phyloP scores from a whole-genome alignment of 1,140 invertebrate species.

The Prorops nasuta region DNA sequence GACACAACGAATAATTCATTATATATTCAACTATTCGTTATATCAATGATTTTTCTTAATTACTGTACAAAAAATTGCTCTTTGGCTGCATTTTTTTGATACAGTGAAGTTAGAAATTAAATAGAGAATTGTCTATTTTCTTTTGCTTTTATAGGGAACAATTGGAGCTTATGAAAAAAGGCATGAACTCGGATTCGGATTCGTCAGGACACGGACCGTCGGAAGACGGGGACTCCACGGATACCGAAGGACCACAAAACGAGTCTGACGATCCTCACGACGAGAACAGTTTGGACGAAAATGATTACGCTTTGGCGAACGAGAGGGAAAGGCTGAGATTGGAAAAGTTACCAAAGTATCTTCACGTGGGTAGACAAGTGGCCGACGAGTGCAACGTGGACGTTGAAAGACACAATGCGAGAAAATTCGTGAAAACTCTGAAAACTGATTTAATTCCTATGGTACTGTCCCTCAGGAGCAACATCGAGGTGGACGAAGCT shows the following conservation, averaged over 20 bases:
- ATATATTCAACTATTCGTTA: no score
- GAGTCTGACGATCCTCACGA: constrained; percentile 59
- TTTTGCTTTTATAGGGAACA: constrained; percentile 44
- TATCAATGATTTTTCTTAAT: no score
- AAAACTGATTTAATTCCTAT: constrained; percentile 70
- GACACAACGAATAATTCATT: background rate
- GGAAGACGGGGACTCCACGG: constrained; percentile 49
- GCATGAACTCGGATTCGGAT: constrained; percentile 59
- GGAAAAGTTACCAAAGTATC: constrained; percentile 66
- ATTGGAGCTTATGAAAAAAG: constrained; percentile 58
- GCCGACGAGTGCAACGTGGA: constrained; percentile 71
- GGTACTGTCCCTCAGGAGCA: constrained; percentile 68
- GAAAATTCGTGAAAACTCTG: constrained; percentile 73
- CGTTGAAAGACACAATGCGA: constrained; percentile 75
- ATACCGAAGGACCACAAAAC: constrained; percentile 71
- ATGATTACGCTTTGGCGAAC: constrained; percentile 52
- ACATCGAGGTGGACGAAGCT: constrained; percentile 84
- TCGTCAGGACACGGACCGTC: constrained; percentile 61
- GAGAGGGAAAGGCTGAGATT: constrained; percentile 57
- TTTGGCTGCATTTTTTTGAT: no score
- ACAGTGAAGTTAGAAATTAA: no score
- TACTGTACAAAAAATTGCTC: no score
- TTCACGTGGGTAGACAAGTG: constrained; percentile 59
- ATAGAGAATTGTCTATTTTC: no score
- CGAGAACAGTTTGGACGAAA: constrained; percentile 51